Base-by-base conservation (phyloP, 2,113 vertebrate species). In the Gopherus flavomarginatus region DNA sequence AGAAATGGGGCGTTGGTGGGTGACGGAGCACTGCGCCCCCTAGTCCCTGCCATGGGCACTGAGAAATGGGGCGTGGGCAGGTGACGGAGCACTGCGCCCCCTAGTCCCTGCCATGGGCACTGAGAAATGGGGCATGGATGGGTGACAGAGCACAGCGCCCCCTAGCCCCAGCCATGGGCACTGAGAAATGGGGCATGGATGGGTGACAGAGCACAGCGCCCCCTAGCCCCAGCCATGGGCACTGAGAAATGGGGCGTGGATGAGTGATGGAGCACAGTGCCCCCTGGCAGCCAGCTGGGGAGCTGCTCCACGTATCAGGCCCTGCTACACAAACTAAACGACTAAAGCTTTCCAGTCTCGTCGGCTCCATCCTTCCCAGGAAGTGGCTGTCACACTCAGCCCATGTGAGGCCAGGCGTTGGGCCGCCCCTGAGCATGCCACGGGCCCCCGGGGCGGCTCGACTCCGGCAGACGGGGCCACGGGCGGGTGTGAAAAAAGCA, bases 1-100 rank as follows among this genome's bases (percentile, higher is more conserved):
- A 19, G 53, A 22, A 21, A 54, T 2, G 90, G 80, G 86, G 69
- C 5, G 2, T 91, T 94, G 91, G 96, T 93, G 96, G 95, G 95
- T 62, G 59, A 49, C 87, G 90, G 96, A 35, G n/a, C 35, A 19
- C 69, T 22, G 17, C 7, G 19, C n/a, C 24, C n/a, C n/a, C n/a
- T n/a, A n/a, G n/a, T n/a, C n/a, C 56, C 56, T 57, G 22, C 24
- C 56, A 11, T 52, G 49, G 49, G 11, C 50, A 50, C 50, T 50
- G 50, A 50, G 50, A 50, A 50, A 50, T 1, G 50, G 50, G 50
- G 13, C 4, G 6, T 54, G 53, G 19, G 5, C 8, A 6, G 50
- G 13, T 47, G 44, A 47, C 2, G 2, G 50, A 50, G 13, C 13
- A 50, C 50, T 14, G 50, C 50, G 50, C 50, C 13, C 50, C 50